Evolutionary conservation across 2,888 invertebrate species (phyloP), one percentile per base, ranked within the genome.

Genomic region (Theretra japonica): DNA sequence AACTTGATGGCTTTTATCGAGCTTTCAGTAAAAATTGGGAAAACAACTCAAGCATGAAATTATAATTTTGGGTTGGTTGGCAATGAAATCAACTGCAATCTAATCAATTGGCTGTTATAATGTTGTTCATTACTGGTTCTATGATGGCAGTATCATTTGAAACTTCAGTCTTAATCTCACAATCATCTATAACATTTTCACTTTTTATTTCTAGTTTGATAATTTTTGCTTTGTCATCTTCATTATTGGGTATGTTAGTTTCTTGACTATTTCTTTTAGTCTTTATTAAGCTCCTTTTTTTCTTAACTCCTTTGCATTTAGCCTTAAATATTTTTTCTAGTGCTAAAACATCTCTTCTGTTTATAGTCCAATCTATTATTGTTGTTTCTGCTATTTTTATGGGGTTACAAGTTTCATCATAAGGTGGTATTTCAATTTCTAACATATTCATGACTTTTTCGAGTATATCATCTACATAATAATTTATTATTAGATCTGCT

Each of bases 401-500:
- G 0, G 97, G 97, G 91, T 98, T 97, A 4, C 94, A 89, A 19
- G 94, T 88, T 69, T 94, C 91, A 58, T 94, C 93, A 86, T 98
- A 98, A 48, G 95, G 95, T 2, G 97, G 97, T 84, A 98, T 96
- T 80, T 96, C 96, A 28, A 98, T 83, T 17, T 95, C 96, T 56
- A 99, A 92, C 73, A 96, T 95, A 82, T 96, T 96, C 95, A 97
- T 96, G 0, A 98, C 94, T 84, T 96, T 96, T 73, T 95, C 94
- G 82, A 98, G 93, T 68, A 99, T 96, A 72, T 96, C 96, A 88
- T 99, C 99, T 0, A 99, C 98, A 90, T 98, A 99, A 21, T 97
- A 96, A 83, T 98, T 97, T 77, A 99, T 98, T 68, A 97, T 95
- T 73, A 99, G 90, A 89, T 98, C 97, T 30, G 98, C 97, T 92